phyloP scores from a whole-genome alignment of 2,113 vertebrate species.

The Panthera uncia region DNA sequence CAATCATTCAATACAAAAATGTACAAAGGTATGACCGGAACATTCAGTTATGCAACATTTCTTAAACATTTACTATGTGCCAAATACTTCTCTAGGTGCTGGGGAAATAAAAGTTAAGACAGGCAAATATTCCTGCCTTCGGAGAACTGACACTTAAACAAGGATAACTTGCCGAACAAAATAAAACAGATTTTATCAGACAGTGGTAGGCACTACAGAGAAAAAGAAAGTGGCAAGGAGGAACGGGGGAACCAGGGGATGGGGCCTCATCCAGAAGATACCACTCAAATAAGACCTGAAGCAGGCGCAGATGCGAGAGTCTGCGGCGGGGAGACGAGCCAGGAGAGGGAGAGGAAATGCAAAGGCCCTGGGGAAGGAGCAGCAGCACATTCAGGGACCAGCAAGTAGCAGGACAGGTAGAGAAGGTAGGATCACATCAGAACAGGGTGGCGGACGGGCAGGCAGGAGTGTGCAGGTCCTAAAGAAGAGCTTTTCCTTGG shows the following conservation, averaged over 20 bases:
- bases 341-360: neutral
- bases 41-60: neutral
- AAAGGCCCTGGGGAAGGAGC: neutral
- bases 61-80: neutral
- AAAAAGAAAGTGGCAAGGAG: neutral
- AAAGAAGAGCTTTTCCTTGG: neutral
- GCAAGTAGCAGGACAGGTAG: neutral
- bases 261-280: neutral
- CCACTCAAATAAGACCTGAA: neutral
- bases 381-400: neutral
- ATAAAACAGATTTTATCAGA: neutral
- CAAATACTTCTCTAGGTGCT: neutral
- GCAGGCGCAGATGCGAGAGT: neutral
- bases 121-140: neutral
- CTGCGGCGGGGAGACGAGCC: fast-evolving
- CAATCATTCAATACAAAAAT: neutral
- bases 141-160: neutral
- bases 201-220: neutral
- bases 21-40: neutral
- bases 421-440: neutral
- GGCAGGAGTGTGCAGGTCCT: neutral
- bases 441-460: neutral
- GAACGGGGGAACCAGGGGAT: neutral
- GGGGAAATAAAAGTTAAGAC: neutral
- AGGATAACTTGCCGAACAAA: neutral